Evolutionary conservation across 2,113 vertebrate species (phyloP).

Genomic region (Prietella phreatophila): DNA sequence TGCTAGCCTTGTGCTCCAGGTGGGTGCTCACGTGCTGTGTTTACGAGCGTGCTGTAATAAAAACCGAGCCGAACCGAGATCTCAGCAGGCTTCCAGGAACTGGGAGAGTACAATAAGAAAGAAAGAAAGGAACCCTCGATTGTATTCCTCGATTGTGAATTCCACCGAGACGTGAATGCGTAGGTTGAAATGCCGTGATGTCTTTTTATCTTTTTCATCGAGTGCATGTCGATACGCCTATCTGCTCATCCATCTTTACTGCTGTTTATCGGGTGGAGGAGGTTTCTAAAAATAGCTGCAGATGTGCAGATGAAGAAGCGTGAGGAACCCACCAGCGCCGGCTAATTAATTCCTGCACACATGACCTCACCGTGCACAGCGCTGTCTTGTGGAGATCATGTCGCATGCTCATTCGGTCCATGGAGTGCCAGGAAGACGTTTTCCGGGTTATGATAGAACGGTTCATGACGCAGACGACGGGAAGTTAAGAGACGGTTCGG

Average conservation of each 20-base stretch:
- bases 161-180: background rate
- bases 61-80: background rate
- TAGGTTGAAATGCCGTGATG: background rate
- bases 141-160: background rate
- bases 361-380: slow-evolving; percentile 30
- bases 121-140: too few relatives aligned
- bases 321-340: slow-evolving; percentile 64
- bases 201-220: background rate
- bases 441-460: background rate
- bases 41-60: background rate
- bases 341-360: slow-evolving; percentile 63
- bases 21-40: background rate
- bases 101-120: background rate
- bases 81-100: background rate
- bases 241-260: background rate
- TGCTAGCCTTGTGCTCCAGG: background rate
- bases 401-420: background rate
- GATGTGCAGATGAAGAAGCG: slow-evolving; percentile 55
- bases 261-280: background rate
- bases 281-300: slow-evolving; percentile 73
- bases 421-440: background rate
- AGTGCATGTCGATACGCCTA: background rate
- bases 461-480: background rate
- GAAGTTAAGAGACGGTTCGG: background rate
- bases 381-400: background rate